phyloP scores from a whole-genome alignment of 2,113 vertebrate genomes.

The Platanista minor region DNA sequence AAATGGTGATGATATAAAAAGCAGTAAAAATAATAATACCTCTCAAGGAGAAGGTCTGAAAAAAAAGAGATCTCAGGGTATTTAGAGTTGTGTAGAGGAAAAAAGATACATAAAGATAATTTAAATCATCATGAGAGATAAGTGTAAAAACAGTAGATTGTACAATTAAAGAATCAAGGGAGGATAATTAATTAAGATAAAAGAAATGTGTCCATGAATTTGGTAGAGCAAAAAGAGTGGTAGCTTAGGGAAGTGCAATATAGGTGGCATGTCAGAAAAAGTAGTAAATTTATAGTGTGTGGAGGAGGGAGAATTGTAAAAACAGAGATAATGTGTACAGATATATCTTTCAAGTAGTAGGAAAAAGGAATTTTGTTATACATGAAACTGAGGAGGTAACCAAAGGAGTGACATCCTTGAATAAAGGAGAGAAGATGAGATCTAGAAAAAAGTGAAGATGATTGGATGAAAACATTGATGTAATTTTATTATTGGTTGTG shows the following conservation, averaged over 20 bases:
- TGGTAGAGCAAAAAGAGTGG: background rate
- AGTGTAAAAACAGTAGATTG: background rate
- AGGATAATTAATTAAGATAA: background rate
- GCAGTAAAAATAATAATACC: background rate
- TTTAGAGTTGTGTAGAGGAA: background rate
- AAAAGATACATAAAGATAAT: background rate
- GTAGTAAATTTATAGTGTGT: background rate
- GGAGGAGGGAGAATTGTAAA: background rate
- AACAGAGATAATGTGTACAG: background rate
- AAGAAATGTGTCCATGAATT: background rate
- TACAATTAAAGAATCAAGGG: background rate
- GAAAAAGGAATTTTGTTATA: background rate
- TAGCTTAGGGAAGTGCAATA: background rate
- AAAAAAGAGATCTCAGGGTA: background rate
- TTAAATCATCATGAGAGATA: background rate
- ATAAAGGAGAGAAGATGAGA: background rate
- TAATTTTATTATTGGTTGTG: background rate
- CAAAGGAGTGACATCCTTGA: background rate
- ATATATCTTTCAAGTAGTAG: background rate
- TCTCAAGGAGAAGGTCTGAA: background rate
- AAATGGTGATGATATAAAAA: background rate
- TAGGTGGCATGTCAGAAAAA: background rate
- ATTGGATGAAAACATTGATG: background rate
- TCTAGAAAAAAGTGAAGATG: background rate
- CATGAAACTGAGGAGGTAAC: background rate